Conservation (phyloP, 2,888 invertebrate genomes). For the Lycia hirtaria region DNA sequence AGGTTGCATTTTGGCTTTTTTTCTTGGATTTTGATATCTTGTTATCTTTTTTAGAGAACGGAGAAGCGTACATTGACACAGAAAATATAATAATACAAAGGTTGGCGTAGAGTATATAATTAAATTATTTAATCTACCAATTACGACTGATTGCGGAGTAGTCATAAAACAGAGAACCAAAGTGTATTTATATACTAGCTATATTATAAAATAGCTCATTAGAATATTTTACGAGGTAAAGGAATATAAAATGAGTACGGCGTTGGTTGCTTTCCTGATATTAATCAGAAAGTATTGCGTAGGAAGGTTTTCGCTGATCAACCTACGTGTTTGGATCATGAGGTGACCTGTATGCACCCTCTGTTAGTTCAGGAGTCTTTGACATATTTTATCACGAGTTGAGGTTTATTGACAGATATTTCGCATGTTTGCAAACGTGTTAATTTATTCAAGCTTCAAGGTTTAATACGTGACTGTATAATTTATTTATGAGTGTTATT, state of each 20-base stretch:
- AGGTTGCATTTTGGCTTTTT: no score
- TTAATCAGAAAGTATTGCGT: conserved; percentile 66
- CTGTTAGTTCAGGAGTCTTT: conserved; percentile 16
- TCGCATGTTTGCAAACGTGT: neutral
- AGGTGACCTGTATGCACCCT: conserved; percentile 72
- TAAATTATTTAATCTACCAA: no score
- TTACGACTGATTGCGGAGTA: neutral
- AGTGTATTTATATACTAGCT: neutral
- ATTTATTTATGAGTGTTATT: conserved; percentile 1
- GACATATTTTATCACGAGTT: neutral
- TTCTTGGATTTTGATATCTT: no score
- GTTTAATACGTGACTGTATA: neutral
- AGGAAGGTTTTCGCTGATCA: conserved; percentile 73
- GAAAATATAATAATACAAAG: no score
- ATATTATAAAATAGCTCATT: conserved; percentile 34
- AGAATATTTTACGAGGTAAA: conserved; percentile 35
- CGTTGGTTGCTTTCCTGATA: conserved; percentile 47
- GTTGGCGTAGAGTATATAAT: no score
- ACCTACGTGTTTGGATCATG: conserved; percentile 72
- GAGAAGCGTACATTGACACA: no score
- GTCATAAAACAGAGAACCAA: neutral
- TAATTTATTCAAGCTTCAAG: conserved; percentile 8
- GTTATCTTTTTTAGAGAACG: no score
- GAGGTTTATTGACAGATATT: neutral
- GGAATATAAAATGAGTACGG: conserved; percentile 39